Evolutionary conservation across 2,888 invertebrate species (phyloP), one percentile per base, ranked within the genome.

Genomic region (Desoria tigrina): DNA sequence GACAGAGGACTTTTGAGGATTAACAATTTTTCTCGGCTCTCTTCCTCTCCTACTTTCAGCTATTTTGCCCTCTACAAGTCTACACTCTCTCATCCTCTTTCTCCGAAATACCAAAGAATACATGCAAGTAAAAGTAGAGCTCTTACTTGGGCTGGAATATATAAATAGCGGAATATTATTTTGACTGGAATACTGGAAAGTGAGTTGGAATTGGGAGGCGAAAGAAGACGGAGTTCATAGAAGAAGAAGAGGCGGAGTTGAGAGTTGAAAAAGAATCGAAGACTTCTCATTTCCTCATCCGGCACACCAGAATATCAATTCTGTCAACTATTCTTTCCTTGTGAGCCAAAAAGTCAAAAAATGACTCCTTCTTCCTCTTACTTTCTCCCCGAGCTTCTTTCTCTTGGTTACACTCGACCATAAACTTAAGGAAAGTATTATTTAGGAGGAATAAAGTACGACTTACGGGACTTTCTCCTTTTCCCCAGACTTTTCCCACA

Each of bases 261-360:
- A 26, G 23, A 14, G 61, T 37, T 32, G 54, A 53, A 27, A 49
- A 53, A 45, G 26, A 50, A 37, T 42, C 42, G 49, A 62, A 61
- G 56, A 37, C 32, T 49, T 56, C 62, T 62, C 62, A 62, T 62
- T 62, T 62, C 56, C 62, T 55, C 62, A 62, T 62, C 62, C 62
- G 62, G 54, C 54, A 54, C 61, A 42, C 61, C 42, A 60, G 60
- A 60, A 60, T 60, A 60, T 60, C 60, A 60, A 61, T 55, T 61
- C 54, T 45, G 54, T 61, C 61, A 61, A 61, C 61, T 51, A 28
- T 6, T 51, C 26, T 51, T 51, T 51, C 26, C 26, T 11, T 14
- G 21, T 26, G 51, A 55, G 55, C 55, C 55, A 55, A 55, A 51
- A 55, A 27, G 55, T 51, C 51, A 51, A 51, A 51, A 51, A 51